Conservation (phyloP, 1,140 invertebrate genomes). For the Atta texana region DNA sequence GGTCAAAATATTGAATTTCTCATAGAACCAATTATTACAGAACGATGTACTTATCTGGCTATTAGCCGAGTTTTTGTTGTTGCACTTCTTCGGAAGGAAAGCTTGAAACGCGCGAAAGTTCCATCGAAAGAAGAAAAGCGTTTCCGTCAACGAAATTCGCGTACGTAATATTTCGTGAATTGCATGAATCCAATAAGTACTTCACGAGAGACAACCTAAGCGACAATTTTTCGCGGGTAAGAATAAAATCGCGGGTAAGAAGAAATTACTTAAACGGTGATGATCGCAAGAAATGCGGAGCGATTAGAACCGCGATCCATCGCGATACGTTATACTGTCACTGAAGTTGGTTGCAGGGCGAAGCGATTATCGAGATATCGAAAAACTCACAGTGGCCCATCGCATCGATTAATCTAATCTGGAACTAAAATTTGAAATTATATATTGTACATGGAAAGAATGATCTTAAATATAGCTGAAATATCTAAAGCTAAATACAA, state of each 20-base stretch:
- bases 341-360: background rate
- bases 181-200: background rate
- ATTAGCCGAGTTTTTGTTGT: background rate
- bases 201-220: background rate
- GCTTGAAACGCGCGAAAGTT: background rate
- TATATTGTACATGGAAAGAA: background rate
- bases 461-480: background rate
- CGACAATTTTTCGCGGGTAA: background rate
- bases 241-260: too few relatives aligned
- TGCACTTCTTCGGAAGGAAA: background rate
- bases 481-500: too few relatives aligned
- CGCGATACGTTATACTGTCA: background rate
- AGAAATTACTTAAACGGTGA: background rate
- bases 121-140: too few relatives aligned
- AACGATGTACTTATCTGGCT: background rate
- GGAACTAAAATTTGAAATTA: background rate
- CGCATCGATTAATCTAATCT: background rate
- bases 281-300: background rate
- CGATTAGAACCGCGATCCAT: background rate
- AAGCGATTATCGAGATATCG: background rate
- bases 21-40: background rate
- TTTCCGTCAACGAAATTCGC: background rate
- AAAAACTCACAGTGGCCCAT: background rate
- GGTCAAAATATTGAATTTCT: background rate
- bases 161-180: background rate